Base-by-base conservation (phyloP, 2,888 invertebrate genomes). In the Autographa pulchrina region DNA sequence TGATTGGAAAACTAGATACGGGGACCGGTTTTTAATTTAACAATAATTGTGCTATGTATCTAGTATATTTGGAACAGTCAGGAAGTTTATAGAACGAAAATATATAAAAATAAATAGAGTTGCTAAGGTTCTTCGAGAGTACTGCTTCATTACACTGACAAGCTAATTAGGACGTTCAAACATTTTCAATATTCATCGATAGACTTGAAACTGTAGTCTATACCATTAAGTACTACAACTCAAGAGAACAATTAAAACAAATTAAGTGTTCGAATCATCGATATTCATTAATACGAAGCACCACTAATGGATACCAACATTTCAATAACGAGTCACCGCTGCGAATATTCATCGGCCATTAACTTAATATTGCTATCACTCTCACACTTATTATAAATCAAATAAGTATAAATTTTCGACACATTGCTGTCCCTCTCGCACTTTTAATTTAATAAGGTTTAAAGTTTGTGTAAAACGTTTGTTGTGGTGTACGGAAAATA, bases 261-360 rank as follows among this genome's bases (percentile, higher is more conserved):
- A 76, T 72, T 20, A 72, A 69, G 59, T 63, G 52, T 43, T 41
- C 48, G 67, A 67, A 77, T 68, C 61, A 78, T 80, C 75, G 81
- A 73, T 71, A 74, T 75, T 74, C 69, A 80, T 74, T 83, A 76
- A 72, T 71, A 65, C 48, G 48, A 25, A 60, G 54, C 38, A 62
- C 65, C 77, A 74, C 78, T 80, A 83, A 83, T 83, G 83, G 83
- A 77, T 59, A 72, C 74, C 72, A 78, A 78, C 74, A 75, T 77
- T 78, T 77, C 76, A 78, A 81, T 80, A 81, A 75, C 71, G 76
- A 77, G 74, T 75, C 70, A 74, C 72, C 72, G 72, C 76, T 32
- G 69, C 71, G 71, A 73, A 81, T 81, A 83, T 77, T 83, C 71
- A 83, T 62, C 68, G 62, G 64, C 41, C 73, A 80, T 82, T 82